Evolutionary conservation across 2,888 invertebrate species (phyloP), one percentile per base, ranked within the genome.

Genomic region (Aspidiotus rigidus): DNA sequence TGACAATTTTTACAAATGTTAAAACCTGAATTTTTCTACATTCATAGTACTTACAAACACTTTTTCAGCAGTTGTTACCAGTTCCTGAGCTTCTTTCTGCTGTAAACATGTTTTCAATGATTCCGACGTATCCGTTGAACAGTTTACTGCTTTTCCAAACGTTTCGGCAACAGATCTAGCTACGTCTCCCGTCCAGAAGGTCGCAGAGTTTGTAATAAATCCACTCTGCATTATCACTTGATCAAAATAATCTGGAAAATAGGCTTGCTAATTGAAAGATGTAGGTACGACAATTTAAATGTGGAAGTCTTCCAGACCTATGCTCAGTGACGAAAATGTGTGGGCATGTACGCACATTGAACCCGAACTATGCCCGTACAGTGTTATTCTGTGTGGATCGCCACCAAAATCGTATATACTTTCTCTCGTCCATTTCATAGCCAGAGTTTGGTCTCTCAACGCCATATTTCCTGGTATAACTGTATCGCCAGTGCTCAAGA

Each of bases 301-400:
- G 28, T 28, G n/a, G 28, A 71, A 73, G 40, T 75, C 72, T 57
- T 75, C 75, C 13, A 75, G 73, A 59, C 75, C 75, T 16, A 64
- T 71, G 0, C 77, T 71, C 71, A 75, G 73, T 11, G 74, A 72
- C 1, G 77, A 74, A 13, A 78, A 57, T 64, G 75, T 71, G 66
- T 77, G 72, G 57, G 74, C 75, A 70, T 77, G 77, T 15, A 73
- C 74, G 61, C 76, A 69, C 3, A 74, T 73, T 3, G 75, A 74
- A 7, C 77, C 77, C 2, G 77, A 75, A 62, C 77, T 77, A 62
- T 76, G 73, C 0, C 77, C 78, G 1, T 74, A 74, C 6, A 77
- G 49, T 2, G 77, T 77, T 61, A 78, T 73, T 64, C 69, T 74
- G 11, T 73, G 70, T 2, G 70, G 72, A 59, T 75, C 73, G 16